A percentile compares a stretch with the other conserved stretches of the same genome.
Conservation (phyloP, 2,888 invertebrate species). For the Asteroscopus sphinx region DNA sequence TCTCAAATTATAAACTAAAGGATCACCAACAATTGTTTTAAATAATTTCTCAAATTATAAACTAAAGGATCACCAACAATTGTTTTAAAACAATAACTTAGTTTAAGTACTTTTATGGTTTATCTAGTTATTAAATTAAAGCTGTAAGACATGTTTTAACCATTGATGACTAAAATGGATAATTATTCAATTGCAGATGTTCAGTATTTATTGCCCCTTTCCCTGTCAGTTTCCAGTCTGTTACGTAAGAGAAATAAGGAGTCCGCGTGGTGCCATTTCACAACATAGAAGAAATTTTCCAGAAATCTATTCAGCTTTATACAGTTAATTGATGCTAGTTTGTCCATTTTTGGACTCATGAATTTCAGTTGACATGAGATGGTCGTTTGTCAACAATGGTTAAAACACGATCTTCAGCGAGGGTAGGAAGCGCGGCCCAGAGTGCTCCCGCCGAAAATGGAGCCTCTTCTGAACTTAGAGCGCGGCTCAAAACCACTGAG, state of each 20-base stretch:
- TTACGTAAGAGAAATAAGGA: conserved; percentile 87
- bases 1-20: conserved; percentile 74
- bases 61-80: conserved; percentile 80
- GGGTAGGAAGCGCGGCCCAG: conserved; percentile 84
- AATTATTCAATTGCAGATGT: conserved; percentile 89
- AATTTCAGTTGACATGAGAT: conserved; percentile 89
- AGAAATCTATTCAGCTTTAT: conserved; percentile 76
- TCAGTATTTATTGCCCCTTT: conserved; percentile 72
- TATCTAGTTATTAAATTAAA: conserved; percentile 75
- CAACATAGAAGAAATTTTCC: conserved; percentile 85
- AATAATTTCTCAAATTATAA: conserved; percentile 81
- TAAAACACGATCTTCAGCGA: conserved; percentile 90
- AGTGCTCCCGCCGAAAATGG: conserved; percentile 84
- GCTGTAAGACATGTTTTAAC: conserved; percentile 90
- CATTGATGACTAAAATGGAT: conserved; percentile 87
- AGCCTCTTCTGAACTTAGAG: conserved; percentile 83
- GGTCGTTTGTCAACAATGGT: conserved; percentile 89
- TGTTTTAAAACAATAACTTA: conserved; percentile 72
- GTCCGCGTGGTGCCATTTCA: conserved; percentile 62
- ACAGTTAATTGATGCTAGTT: conserved; percentile 77
- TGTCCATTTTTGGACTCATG: conserved; percentile 86
- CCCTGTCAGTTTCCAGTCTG: conserved; percentile 70
- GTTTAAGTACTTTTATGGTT: conserved; percentile 75
- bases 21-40: conserved; percentile 81
- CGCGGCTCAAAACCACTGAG: conserved; percentile 82